Evolutionary conservation across 2,113 vertebrate species (phyloP).

Genomic region (Lota lota): DNA sequence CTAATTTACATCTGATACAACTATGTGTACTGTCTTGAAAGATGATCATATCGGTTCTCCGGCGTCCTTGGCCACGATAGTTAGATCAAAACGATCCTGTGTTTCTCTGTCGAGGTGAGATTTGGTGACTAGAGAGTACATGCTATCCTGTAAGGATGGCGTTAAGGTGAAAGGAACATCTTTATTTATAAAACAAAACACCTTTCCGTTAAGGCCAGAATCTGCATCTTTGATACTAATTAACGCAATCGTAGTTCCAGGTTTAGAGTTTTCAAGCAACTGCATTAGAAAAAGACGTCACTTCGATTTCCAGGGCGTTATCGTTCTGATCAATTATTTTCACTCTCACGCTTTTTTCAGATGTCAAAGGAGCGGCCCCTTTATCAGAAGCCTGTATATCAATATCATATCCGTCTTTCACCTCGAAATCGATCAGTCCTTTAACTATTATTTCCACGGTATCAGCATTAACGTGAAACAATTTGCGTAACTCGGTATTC

Average conservation of each 20-base stretch:
- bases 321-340: conserved; percentile 79
- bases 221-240: conserved; percentile 65
- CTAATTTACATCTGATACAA: conserved; percentile 68
- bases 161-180: conserved; percentile 57
- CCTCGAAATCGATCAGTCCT: conserved; percentile 56
- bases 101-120: conserved; percentile 65
- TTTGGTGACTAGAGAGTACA: conserved; percentile 68
- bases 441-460: conserved; percentile 63
- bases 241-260: conserved; percentile 60
- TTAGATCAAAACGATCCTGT: conserved; percentile 51
- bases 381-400: conserved; percentile 65
- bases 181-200: conserved; percentile 50
- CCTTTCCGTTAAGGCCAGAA: conserved; percentile 62
- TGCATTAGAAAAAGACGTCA: conserved; percentile 66
- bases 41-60: conserved; percentile 49
- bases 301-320: conserved; percentile 67
- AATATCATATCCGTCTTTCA: conserved; percentile 58
- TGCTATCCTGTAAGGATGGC: conserved; percentile 60
- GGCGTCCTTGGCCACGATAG: conserved; percentile 59
- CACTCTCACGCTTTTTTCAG: conserved; percentile 65
- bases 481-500: conserved; percentile 26
- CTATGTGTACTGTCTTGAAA: conserved; percentile 51
- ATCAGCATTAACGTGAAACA: conserved; percentile 47
- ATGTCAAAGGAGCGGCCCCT: conserved; percentile 33
- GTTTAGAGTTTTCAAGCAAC: conserved; percentile 63